These are phyloP conservation scores for Caenorhabditis sulstoni DNA, from an alignment of 2,888 invertebrate species.

Conservation along the genomic window DNA sequence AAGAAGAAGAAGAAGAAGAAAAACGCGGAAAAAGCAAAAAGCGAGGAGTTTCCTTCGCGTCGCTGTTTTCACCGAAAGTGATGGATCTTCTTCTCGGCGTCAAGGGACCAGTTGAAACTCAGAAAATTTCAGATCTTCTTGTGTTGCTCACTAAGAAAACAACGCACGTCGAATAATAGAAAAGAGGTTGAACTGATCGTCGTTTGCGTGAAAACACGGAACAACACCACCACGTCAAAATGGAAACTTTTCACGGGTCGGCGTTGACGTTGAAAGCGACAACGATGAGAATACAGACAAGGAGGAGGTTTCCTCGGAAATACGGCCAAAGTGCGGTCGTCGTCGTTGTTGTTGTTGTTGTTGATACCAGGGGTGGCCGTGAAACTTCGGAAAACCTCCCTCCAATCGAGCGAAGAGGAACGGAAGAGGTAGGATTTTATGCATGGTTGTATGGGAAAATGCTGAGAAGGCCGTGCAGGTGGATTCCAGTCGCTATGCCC, in stretches of 20 bases:
- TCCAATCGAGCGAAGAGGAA: no score
- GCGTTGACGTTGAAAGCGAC: slow-evolving; percentile 2
- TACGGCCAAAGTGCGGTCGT: slow-evolving; percentile 17
- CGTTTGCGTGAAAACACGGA: not conserved
- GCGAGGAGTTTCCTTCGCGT: not conserved
- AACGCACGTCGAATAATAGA: not conserved
- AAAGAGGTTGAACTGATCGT: not conserved
- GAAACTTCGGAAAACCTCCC: slow-evolving; percentile 1
- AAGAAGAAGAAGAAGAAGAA: slow-evolving; percentile 8
- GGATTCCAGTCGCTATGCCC: no score
- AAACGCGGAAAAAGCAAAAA: not conserved
- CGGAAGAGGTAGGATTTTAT: no score
- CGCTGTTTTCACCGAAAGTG: not conserved
- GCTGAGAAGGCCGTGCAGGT: no score
- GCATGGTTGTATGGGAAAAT: no score
- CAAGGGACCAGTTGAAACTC: slow-evolving; percentile 15
- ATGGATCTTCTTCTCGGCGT: slow-evolving; percentile 10
- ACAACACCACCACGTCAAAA: slow-evolving; percentile 2
- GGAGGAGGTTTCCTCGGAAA: slow-evolving; percentile 10
- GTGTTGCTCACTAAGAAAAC: slow-evolving; percentile 12
- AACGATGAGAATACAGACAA: not conserved
- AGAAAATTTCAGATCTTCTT: slow-evolving; percentile 1
- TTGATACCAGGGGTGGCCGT: slow-evolving; percentile 12
- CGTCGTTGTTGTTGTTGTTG: slow-evolving; percentile 5
- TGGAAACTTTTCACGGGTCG: slow-evolving; percentile 4